Percentiles rank a stretch among this genome's conserved stretches.
Conservation (phyloP, 2,888 invertebrate genomes). For the Crioceris asparagi region DNA sequence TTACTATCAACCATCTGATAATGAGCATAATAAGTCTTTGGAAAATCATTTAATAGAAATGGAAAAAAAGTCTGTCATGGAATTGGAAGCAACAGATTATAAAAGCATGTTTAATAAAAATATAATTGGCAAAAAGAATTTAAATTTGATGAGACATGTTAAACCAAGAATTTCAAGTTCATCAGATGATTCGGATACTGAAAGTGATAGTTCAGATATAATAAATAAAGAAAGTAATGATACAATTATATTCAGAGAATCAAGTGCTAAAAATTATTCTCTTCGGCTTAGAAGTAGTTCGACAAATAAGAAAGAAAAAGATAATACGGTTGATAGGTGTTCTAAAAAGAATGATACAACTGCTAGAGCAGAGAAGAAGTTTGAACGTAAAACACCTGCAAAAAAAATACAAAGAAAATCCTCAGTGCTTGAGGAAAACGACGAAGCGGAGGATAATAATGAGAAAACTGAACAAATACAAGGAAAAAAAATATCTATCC, state of each 20-base stretch:
- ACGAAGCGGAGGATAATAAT: too few relatives aligned
- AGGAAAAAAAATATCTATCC: constrained; percentile 5
- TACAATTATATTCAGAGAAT: constrained; percentile 18
- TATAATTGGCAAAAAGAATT: constrained; percentile 31
- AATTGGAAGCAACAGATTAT: constrained; percentile 9
- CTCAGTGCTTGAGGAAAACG: too few relatives aligned
- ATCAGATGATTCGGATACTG: constrained; percentile 3
- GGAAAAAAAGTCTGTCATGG: constrained; percentile 17
- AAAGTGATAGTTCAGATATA: constrained; percentile 5
- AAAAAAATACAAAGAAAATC: too few relatives aligned
- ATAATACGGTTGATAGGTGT: too few relatives aligned
- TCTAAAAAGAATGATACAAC: too few relatives aligned
- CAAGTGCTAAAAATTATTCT: background rate
- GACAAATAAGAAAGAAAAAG: too few relatives aligned
- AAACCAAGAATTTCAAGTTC: constrained; percentile 9
- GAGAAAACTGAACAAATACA: too few relatives aligned
- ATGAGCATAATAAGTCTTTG: constrained; percentile 27
- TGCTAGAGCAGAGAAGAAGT: too few relatives aligned
- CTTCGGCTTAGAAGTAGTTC: too few relatives aligned
- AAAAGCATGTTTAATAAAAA: constrained; percentile 23
- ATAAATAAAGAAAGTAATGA: constrained; percentile 14
- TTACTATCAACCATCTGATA: constrained; percentile 36
- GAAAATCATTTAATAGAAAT: constrained; percentile 31
- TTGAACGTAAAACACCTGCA: too few relatives aligned
- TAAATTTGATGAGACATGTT: constrained; percentile 23